phyloP scores from a whole-genome alignment of 2,888 invertebrate genomes.

The Xestoiulus laeticollis region DNA sequence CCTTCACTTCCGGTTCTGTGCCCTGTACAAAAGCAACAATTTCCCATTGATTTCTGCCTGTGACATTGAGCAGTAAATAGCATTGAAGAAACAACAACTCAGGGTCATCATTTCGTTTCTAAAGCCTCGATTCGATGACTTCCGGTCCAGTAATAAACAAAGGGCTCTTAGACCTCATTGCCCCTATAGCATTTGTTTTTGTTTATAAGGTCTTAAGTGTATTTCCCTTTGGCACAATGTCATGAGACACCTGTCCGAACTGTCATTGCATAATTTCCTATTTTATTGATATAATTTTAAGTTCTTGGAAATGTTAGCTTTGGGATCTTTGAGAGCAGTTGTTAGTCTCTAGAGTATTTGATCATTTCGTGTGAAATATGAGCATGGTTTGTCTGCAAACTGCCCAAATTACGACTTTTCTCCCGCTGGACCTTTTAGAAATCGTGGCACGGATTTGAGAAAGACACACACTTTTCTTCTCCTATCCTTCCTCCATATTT shows the following conservation, averaged over 20 bases:
- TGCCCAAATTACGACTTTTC: slow-evolving; percentile 49
- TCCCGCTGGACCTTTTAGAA: slow-evolving; percentile 48
- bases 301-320: not conserved
- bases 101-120: not conserved
- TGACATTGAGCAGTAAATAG: too few species aligned
- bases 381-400: slow-evolving; percentile 49
- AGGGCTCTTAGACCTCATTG: not conserved
- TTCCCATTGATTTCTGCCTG: slow-evolving; percentile 5
- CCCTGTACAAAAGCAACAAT: not conserved
- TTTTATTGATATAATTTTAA: slow-evolving; percentile 41
- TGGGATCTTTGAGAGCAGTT: not conserved
- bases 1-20: slow-evolving; percentile 7
- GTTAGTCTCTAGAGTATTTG: not conserved
- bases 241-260: slow-evolving; percentile 8
- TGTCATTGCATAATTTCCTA: slow-evolving; percentile 47
- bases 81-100: not conserved
- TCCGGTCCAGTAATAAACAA: slow-evolving; percentile 10
- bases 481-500: not conserved
- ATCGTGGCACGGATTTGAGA: slow-evolving; percentile 40
- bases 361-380: slow-evolving; percentile 50
- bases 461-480: not conserved
- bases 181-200: not conserved
- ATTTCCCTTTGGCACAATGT: not conserved
- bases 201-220: not conserved
- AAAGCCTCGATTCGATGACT: not conserved